Evolutionary conservation across 2,113 vertebrate species (phyloP).

Genomic region (Herpailurus yagouaroundi): DNA sequence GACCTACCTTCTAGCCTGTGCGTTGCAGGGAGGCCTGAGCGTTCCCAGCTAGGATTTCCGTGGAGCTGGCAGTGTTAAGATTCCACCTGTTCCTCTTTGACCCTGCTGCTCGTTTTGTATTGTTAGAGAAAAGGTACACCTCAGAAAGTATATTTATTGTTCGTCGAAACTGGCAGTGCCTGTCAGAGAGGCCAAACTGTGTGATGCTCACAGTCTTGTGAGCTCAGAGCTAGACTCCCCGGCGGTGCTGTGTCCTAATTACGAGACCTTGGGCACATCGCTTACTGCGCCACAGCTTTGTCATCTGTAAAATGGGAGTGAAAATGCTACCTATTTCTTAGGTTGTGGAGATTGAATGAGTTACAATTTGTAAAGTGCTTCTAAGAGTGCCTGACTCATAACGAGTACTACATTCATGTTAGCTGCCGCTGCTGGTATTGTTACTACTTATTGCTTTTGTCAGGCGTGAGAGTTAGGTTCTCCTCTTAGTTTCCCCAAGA

Average conservation of each 20-base stretch:
- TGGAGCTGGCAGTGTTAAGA: not conserved
- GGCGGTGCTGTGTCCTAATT: not conserved
- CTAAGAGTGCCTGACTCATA: not conserved
- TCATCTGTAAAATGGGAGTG: not conserved
- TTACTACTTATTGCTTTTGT: not conserved
- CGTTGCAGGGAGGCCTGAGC: not conserved
- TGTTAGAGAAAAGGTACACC: not conserved
- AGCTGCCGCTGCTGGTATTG: not conserved
- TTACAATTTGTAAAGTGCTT: not conserved
- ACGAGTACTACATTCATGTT: not conserved
- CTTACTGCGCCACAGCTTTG: not conserved
- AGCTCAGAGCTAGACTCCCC: not conserved
- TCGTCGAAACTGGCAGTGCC: not conserved
- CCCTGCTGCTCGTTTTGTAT: not conserved
- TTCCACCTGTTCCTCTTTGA: not conserved
- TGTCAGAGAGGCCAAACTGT: not conserved
- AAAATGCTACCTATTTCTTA: not conserved
- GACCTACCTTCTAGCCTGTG: not conserved
- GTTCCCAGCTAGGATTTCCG: not conserved
- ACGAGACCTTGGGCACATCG: not conserved
- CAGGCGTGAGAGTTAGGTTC: not conserved
- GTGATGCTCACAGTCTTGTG: not conserved
- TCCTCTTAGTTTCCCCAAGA: not conserved
- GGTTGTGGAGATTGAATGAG: not conserved
- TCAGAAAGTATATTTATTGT: not conserved